Evolutionary conservation across 2,797 vertebrate species (phyloP).

Genomic region (Scolopax rusticola): DNA sequence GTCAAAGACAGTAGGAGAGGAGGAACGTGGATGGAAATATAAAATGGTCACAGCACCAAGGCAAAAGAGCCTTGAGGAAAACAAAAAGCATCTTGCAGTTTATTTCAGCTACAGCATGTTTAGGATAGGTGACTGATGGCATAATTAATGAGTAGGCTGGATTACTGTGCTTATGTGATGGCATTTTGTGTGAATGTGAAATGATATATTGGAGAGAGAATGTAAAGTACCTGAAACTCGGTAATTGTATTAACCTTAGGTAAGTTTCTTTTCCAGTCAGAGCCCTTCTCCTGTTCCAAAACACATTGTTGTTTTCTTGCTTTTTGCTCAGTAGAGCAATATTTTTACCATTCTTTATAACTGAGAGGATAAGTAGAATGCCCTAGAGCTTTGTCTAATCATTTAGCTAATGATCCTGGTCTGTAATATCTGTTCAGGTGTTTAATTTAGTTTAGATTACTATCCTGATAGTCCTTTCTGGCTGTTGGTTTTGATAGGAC

Average conservation of each 20-base stretch:
- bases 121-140: neutral
- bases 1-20: conserved; percentile 54
- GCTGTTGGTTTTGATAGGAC: conserved; percentile 29
- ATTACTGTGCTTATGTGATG: neutral
- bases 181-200: neutral
- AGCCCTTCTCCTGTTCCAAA: neutral
- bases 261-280: neutral
- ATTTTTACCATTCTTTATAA: conserved; percentile 21
- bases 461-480: conserved; percentile 30
- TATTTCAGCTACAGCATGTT: neutral
- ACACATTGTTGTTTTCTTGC: neutral
- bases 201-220: neutral
- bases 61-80: conserved; percentile 1
- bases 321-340: neutral
- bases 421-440: conserved; percentile 34
- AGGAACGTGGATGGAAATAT: conserved; percentile 27
- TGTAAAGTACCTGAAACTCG: neutral
- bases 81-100: neutral
- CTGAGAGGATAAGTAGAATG: neutral
- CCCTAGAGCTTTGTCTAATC: conserved; percentile 37
- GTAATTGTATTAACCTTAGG: neutral
- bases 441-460: conserved; percentile 55
- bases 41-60: neutral
- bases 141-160: conserved; percentile 28
- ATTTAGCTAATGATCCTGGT: conserved; percentile 55